These are phyloP conservation scores for Phrixothrix hirtus DNA, from an alignment of 2,888 invertebrate genomes.

Conservation along the genomic window DNA sequence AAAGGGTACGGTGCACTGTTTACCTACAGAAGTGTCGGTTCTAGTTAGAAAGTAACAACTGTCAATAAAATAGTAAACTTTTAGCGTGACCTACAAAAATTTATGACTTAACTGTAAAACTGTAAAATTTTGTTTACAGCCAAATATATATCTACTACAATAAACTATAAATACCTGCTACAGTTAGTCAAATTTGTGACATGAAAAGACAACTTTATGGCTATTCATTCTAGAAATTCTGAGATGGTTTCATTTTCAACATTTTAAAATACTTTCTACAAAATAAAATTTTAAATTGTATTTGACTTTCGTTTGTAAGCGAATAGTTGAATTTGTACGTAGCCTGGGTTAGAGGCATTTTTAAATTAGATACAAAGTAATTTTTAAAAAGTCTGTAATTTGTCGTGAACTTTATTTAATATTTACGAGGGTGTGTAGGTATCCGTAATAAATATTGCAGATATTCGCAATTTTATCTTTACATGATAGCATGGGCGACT, in stretches of 20 bases:
- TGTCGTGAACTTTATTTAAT: no score
- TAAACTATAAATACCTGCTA: conserved; percentile 23
- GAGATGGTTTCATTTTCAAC: neutral
- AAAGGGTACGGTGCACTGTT: no score
- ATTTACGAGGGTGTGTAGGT: conserved; percentile 26
- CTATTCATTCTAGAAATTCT: neutral
- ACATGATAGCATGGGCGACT: conserved; percentile 32
- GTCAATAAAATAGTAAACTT: neutral
- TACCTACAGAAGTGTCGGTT: neutral
- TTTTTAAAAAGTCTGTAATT: no score
- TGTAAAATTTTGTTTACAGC: conserved; percentile 20
- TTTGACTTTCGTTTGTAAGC: no score
- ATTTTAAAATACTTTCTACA: no score
- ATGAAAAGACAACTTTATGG: conserved; percentile 19
- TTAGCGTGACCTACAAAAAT: conserved; percentile 4
- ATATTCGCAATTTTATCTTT: conserved; percentile 31
- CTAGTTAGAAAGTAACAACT: neutral
- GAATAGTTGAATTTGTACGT: no score
- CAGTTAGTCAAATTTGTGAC: conserved; percentile 20
- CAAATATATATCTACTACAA: conserved; percentile 28
- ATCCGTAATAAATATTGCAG: conserved; percentile 4
- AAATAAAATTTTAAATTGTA: no score
- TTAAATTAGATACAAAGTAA: no score
- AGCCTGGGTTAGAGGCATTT: no score
- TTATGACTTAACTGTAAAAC: conserved; percentile 19